Conservation (phyloP, 2,888 invertebrate genomes). For the Lepeophtheirus nordmannii region DNA sequence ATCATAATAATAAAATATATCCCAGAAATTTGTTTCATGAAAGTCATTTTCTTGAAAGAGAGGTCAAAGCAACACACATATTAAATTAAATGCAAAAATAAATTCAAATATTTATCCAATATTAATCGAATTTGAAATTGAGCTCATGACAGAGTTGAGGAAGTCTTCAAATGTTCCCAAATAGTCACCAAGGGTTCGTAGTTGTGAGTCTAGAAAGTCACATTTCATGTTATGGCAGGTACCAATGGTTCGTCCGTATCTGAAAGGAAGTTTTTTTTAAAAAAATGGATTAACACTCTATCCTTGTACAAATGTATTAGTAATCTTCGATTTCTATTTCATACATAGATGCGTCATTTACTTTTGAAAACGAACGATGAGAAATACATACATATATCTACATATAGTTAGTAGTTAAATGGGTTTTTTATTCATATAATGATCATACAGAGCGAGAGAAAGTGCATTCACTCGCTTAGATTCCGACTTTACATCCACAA, state of each 20-base stretch:
- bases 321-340: too few species aligned
- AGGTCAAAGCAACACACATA: too few species aligned
- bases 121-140: conserved; percentile 21
- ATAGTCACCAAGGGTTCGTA: conserved; percentile 23
- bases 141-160: conserved; percentile 12
- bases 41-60: too few species aligned
- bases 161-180: conserved; percentile 21
- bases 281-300: too few species aligned
- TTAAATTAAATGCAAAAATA: too few species aligned
- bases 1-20: too few species aligned
- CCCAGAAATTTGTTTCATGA: too few species aligned
- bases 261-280: not conserved
- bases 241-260: conserved; percentile 20
- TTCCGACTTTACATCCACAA: not conserved
- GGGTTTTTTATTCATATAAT: not conserved
- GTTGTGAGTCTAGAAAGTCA: conserved; percentile 20
- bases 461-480: not conserved
- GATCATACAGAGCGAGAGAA: not conserved
- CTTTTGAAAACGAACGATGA: too few species aligned
- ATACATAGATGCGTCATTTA: too few species aligned
- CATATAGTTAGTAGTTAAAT: not conserved
- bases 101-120: conserved; percentile 10
- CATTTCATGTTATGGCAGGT: conserved; percentile 22
- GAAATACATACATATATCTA: too few species aligned
- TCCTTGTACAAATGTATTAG: too few species aligned